Percentiles rank a stretch among this genome's conserved stretches.
Evolutionary conservation across 2,113 vertebrate species (phyloP).

Genomic region (Erythrolamprus reginae): DNA sequence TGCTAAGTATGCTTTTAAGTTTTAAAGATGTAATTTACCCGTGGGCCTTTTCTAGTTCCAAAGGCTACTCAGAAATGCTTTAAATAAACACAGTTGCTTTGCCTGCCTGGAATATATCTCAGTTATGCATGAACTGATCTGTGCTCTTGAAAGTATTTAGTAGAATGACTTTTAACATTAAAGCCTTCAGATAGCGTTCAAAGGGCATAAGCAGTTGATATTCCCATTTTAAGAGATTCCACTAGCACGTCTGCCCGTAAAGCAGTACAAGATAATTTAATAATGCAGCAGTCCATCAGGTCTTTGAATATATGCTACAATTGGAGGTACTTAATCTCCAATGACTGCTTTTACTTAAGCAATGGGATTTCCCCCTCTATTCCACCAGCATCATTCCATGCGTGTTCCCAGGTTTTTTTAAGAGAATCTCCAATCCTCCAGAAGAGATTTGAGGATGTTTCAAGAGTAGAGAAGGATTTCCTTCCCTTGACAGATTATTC

Average conservation of each 20-base stretch:
- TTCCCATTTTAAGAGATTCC: neutral
- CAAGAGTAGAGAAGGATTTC: neutral
- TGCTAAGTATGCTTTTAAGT: neutral
- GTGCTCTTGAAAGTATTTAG: neutral
- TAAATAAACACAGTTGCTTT: neutral
- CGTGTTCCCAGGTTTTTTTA: neutral
- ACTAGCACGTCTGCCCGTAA: neutral
- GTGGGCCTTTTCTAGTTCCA: neutral
- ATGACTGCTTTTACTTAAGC: neutral
- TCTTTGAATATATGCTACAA: neutral
- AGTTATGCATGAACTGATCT: neutral
- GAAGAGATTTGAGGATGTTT: neutral
- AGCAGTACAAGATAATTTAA: neutral
- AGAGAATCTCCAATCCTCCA: neutral
- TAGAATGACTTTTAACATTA: neutral
- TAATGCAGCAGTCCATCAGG: neutral
- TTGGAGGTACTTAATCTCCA: neutral
- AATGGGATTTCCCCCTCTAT: neutral
- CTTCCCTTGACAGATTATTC: neutral
- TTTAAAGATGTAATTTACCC: neutral
- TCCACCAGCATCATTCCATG: neutral
- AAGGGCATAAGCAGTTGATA: neutral
- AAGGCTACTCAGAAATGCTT: neutral
- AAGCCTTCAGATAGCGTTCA: neutral
- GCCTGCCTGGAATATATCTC: neutral